phyloP scores from a whole-genome alignment of 2,888 invertebrate species.

The Bimastos eiseni region DNA sequence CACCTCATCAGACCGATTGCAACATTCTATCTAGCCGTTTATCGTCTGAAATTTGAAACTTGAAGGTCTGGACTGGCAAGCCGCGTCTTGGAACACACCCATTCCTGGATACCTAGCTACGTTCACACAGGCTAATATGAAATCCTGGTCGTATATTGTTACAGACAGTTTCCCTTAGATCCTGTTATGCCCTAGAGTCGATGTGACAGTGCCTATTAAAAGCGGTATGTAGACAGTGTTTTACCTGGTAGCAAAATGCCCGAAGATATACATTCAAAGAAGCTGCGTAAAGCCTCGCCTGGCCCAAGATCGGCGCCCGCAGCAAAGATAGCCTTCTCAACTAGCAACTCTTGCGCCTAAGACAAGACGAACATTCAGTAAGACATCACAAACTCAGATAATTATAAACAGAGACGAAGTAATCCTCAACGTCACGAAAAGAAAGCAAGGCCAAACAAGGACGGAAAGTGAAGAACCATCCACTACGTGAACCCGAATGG shows the following conservation, averaged over 20 bases:
- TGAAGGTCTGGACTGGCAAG: neutral
- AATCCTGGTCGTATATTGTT: neutral
- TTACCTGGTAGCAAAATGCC: slow-evolving; percentile 60
- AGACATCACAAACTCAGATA: neutral
- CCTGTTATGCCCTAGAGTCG: neutral
- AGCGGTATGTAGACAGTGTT: slow-evolving; percentile 19
- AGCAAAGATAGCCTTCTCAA: slow-evolving; percentile 90
- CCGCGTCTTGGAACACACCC: slow-evolving; percentile 13
- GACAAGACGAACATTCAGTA: slow-evolving; percentile 6
- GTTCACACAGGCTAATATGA: neutral
- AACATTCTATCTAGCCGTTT: no score
- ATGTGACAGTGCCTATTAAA: slow-evolving; percentile 30
- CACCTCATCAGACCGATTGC: neutral
- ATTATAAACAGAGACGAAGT: neutral
- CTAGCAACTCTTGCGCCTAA: slow-evolving; percentile 90
- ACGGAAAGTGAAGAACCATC: no score
- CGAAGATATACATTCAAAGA: slow-evolving; percentile 91
- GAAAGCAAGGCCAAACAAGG: neutral
- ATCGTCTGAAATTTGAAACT: neutral
- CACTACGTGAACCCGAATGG: no score
- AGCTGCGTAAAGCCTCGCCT: slow-evolving; percentile 89
- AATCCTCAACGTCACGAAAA: neutral
- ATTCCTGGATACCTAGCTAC: neutral
- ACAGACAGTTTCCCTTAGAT: neutral
- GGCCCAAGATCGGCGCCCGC: slow-evolving; percentile 79